Conservation (phyloP, 2,113 vertebrate genomes). For the Tichodroma muraria region DNA sequence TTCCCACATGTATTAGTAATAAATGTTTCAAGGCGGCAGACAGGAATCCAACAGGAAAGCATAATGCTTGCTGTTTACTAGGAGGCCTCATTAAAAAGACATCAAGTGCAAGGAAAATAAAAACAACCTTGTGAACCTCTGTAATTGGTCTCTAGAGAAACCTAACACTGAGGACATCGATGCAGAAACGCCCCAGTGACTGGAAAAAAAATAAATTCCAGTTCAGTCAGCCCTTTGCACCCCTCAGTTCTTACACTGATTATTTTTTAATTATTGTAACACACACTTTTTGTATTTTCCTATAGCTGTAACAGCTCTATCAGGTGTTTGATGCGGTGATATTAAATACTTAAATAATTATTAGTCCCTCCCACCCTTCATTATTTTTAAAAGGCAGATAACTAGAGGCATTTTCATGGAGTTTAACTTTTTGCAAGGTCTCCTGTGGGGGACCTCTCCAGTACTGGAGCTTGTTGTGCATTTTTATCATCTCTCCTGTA, state of each 20-base stretch:
- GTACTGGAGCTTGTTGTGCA: background rate
- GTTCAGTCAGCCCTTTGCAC: background rate
- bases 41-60: constrained; percentile 72
- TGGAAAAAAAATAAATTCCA: background rate
- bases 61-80: constrained; percentile 65
- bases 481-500: background rate
- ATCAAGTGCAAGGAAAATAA: constrained; percentile 73
- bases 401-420: background rate
- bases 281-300: background rate
- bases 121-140: constrained; percentile 75
- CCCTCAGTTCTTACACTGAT: background rate
- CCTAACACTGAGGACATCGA: constrained; percentile 47
- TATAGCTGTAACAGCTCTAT: background rate
- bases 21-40: constrained; percentile 74
- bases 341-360: background rate
- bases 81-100: constrained; percentile 82
- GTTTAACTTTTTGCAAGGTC: background rate
- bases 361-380: too few relatives aligned
- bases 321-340: background rate
- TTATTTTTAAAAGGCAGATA: background rate
- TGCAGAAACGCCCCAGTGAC: constrained; percentile 9
- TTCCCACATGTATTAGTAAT: constrained; percentile 73
- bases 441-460: background rate
- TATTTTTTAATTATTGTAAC: background rate
- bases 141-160: constrained; percentile 72